Conservation (phyloP, 2,888 invertebrate species). For the Geotrupes spiniger region DNA sequence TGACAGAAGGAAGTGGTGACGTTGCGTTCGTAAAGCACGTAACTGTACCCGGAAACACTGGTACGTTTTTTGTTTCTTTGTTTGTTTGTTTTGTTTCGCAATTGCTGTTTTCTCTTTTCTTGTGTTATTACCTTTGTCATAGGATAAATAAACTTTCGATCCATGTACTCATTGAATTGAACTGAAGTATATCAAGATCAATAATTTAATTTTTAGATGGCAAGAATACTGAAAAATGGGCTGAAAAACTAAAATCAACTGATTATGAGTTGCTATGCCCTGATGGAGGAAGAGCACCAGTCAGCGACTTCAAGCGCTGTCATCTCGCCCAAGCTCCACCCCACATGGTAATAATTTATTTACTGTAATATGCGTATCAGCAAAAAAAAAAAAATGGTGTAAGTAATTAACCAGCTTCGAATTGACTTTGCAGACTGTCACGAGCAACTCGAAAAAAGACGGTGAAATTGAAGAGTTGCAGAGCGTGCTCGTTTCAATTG, state of each 20-base stretch:
- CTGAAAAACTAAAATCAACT: constrained; percentile 48
- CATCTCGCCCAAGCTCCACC: constrained; percentile 62
- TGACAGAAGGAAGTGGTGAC: constrained; percentile 68
- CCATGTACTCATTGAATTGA: too few relatives aligned
- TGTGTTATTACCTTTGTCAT: too few relatives aligned
- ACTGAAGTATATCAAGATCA: too few relatives aligned
- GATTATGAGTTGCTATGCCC: constrained; percentile 65
- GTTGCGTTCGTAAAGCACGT: constrained; percentile 70
- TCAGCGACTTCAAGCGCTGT: constrained; percentile 58
- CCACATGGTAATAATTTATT: constrained; percentile 49
- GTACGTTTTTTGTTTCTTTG: constrained; percentile 34
- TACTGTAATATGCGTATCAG: too few relatives aligned
- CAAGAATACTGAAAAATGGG: constrained; percentile 56
- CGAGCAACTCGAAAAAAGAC: constrained; percentile 45
- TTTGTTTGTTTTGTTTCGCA: too few relatives aligned
- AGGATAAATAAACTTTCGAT: too few relatives aligned
- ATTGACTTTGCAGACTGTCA: constrained; percentile 43
- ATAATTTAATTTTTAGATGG: constrained; percentile 56
- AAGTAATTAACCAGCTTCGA: too few relatives aligned
- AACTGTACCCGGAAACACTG: constrained; percentile 57
- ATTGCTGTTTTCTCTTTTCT: too few relatives aligned
- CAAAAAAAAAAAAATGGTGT: too few relatives aligned
- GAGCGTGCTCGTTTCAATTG: constrained; percentile 60
- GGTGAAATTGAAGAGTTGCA: constrained; percentile 56
- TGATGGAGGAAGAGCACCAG: constrained; percentile 56